Base-by-base conservation (phyloP, 1,140 invertebrate species). In the Dreissena polymorpha region DNA sequence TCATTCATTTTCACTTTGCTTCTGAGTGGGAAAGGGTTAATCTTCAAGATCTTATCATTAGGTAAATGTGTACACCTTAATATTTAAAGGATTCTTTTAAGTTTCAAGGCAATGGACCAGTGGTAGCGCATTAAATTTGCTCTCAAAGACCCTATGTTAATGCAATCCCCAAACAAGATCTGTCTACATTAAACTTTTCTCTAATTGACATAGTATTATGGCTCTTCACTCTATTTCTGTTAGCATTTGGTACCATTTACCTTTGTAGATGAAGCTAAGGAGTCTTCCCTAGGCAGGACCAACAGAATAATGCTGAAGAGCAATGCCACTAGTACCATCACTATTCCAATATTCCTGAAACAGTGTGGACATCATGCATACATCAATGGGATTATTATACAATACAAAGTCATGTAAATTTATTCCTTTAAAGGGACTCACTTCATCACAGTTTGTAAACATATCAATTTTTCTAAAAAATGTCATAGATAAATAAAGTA, bases 221-320 rank as follows among this genome's bases (percentile, higher is more conserved):
- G n/a, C n/a, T n/a, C n/a, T n/a, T n/a, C n/a, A n/a, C n/a, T n/a
- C n/a, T n/a, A 18, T 53, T 25, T 63, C 0, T 16, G n/a, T 21
- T 23, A 16, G 57, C 10, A 25, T 21, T 49, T 29, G 51, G 0
- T 16, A 29, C 8, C 74, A 67, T 50, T 68, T 77, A 81, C 85
- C 73, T 85, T 86, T 65, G 83, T 69, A 25, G 84, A 85, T 18
- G 86, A 74, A 53, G 71, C 78, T 74, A 74, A 71, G 53, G 85
- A 85, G 55, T 89, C 86, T 25, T 89, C 86, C 39, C 86, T 70
- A 25, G 88, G 88, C 64, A 89, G 78, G 64, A 89, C 85, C 21
- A 86, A 79, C 64, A 89, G 75, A 51, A 89, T 87, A 14, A 86
- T 70, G 12, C 86, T 84, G 50, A 89, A 80, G 13, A 89, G 27